A percentile compares a stretch with the other conserved stretches of the same genome.
These are phyloP conservation scores for Thymelicus sylvestris DNA, from an alignment of 2,888 invertebrate genomes.

Conservation along the genomic window DNA sequence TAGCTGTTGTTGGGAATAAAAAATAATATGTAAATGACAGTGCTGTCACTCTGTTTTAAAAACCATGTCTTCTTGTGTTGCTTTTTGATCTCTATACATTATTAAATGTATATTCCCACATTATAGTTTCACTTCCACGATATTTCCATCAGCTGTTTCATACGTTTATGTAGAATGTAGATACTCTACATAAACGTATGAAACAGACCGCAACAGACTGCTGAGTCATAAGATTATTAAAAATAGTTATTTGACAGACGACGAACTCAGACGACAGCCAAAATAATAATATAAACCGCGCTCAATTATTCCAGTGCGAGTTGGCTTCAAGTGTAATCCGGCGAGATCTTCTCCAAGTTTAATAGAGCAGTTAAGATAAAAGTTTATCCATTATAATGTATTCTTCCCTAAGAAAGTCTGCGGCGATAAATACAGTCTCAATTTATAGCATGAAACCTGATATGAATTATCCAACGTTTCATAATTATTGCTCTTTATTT, in stretches of 20 bases:
- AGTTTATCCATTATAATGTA: constrained; percentile 28
- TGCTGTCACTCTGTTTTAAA: too few relatives aligned
- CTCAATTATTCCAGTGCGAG: constrained; percentile 17
- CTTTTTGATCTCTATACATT: too few relatives aligned
- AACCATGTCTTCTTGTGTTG: too few relatives aligned
- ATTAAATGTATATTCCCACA: too few relatives aligned
- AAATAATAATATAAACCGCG: constrained; percentile 22
- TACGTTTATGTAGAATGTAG: too few relatives aligned
- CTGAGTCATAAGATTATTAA: neutral
- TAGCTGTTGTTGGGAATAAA: too few relatives aligned
- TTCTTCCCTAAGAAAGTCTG: constrained; percentile 16
- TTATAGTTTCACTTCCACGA: too few relatives aligned
- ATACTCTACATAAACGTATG: too few relatives aligned
- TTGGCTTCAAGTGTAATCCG: constrained; percentile 23
- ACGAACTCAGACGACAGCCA: neutral
- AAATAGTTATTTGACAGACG: neutral
- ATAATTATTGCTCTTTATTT: too few relatives aligned
- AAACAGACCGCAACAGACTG: neutral
- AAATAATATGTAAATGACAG: too few relatives aligned
- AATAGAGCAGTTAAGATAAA: constrained; percentile 36
- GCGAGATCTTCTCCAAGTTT: constrained; percentile 21
- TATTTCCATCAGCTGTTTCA: too few relatives aligned
- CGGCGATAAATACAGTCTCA: constrained; percentile 2
- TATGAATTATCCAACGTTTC: too few relatives aligned
- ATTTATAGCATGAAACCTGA: neutral